Percentiles rank a stretch among this genome's conserved stretches.
Conservation (phyloP, 2,888 invertebrate species). For the Eumacrocentrus americanus region DNA sequence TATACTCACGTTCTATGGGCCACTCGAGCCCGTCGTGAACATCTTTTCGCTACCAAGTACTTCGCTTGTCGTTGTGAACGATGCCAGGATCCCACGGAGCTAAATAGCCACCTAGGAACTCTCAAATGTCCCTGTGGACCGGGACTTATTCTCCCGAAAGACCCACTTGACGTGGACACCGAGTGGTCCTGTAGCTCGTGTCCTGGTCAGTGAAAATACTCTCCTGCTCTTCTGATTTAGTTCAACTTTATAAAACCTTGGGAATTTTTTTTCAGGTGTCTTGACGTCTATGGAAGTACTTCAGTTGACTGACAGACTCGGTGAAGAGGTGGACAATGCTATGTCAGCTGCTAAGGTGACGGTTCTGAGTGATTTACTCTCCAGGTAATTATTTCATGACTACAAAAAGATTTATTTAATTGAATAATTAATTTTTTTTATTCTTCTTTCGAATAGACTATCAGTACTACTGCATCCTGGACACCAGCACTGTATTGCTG, state of each 20-base stretch:
- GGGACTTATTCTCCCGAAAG: slow-evolving; percentile 73
- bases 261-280: slow-evolving; percentile 43
- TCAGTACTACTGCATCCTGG: slow-evolving; percentile 74
- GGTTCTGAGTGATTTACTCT: slow-evolving; percentile 71
- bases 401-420: background rate
- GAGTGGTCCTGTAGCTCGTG: slow-evolving; percentile 82
- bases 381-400: slow-evolving; percentile 60
- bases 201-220: slow-evolving; percentile 56
- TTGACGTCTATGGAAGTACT: slow-evolving; percentile 71
- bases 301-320: slow-evolving; percentile 74
- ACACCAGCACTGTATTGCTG: slow-evolving; percentile 82
- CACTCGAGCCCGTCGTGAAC: slow-evolving; percentile 79
- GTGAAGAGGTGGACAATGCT: slow-evolving; percentile 76
- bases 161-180: slow-evolving; percentile 73
- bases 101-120: slow-evolving; percentile 76
- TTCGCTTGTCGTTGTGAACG: slow-evolving; percentile 77
- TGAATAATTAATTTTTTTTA: background rate
- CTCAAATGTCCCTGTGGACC: slow-evolving; percentile 71
- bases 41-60: slow-evolving; percentile 79
- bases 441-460: slow-evolving; percentile 43
- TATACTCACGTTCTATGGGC: slow-evolving; percentile 90
- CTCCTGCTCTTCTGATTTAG: background rate
- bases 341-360: slow-evolving; percentile 70
- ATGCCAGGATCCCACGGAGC: slow-evolving; percentile 81
- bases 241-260: background rate